Base-by-base conservation (phyloP, 2,113 vertebrate species). In the Cnemophilus loriae region DNA sequence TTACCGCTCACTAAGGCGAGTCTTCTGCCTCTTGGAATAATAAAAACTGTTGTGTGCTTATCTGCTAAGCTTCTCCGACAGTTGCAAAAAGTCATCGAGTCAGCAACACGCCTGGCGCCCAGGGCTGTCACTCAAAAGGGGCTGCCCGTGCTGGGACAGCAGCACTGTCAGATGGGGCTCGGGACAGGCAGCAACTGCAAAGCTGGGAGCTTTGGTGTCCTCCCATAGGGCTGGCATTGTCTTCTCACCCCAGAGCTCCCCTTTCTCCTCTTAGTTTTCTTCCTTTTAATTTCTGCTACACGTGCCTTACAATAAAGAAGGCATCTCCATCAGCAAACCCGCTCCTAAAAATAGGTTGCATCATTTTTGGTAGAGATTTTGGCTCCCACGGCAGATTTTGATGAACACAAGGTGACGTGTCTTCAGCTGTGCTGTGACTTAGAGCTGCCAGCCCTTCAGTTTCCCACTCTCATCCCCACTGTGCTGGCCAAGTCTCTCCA, bases 21-120 rank as follows among this genome's bases (percentile, higher is more conserved):
- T 65, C 94, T 97, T 97, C 95, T 97, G 90, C 96, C 83, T 94
- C 93, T 96, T 95, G 89, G 85, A 97, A 97, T 96, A 96, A 97
- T 95, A 95, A 95, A 93, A 94, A 87, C 92, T 82, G 79, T 95
- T 93, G 90, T 94, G 93, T 9, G 80, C 92, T 96, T 96, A 97
- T 97, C 96, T 95, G 95, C 89, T 97, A 96, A 96, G 90, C 95
- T 96, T 44, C 87, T 91, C 68, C 46, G 35, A 95, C 92, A 97
- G 95, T 96, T 96, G 94, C 94, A 96, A 95, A 94, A 94, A 97
- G 94, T 95, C 90, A 84, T 42, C 19, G 39, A 93, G 90, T 91
- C 94, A 93, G 90, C 91, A 90, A 68, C 2, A 2, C 1, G 30
- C 91, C 68, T 19, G 17, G 87, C 35, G 82, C 84, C 67, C 55